Conservation (phyloP, 2,113 vertebrate species). For the Hippoglossus stenolepis region DNA sequence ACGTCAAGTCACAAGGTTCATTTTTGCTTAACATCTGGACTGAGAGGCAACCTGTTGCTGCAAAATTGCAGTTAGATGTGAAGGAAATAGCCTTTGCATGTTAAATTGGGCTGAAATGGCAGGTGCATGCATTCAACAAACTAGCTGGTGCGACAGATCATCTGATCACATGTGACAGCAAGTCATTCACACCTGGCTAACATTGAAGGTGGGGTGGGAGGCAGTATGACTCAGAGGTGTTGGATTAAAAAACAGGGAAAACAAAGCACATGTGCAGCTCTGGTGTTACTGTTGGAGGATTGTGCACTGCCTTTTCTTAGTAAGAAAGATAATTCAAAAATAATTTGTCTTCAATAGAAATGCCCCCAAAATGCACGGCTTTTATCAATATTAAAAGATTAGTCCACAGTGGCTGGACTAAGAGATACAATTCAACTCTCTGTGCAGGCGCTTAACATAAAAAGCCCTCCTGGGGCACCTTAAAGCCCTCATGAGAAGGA, state of each 20-base stretch:
- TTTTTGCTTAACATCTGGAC: slow-evolving; percentile 4
- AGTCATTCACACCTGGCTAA: slow-evolving; percentile 41
- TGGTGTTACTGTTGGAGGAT: slow-evolving; percentile 13
- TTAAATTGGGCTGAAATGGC: slow-evolving; percentile 13
- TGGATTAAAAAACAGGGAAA: not conserved
- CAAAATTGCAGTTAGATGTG: not conserved
- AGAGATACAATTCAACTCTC: slow-evolving; percentile 16
- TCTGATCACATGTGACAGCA: slow-evolving; percentile 2
- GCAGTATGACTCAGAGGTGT: slow-evolving; percentile 2
- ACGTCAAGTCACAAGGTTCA: not conserved
- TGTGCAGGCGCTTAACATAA: slow-evolving; percentile 16
- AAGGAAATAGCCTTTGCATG: not conserved
- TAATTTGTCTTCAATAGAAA: slow-evolving; percentile 18
- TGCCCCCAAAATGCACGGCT: not conserved
- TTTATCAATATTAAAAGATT: not conserved
- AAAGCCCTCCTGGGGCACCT: slow-evolving; percentile 8
- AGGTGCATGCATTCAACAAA: slow-evolving; percentile 13
- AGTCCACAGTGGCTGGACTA: slow-evolving; percentile 1
- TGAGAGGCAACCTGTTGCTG: not conserved
- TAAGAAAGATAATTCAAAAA: slow-evolving; percentile 8
- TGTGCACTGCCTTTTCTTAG: not conserved
- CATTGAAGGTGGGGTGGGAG: slow-evolving; percentile 19
- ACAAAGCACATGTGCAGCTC: slow-evolving; percentile 23
- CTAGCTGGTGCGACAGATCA: not conserved
- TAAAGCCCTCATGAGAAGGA: slow-evolving; percentile 14